Conservation (phyloP, 2,797 vertebrate species). For the Onychomys torridus region DNA sequence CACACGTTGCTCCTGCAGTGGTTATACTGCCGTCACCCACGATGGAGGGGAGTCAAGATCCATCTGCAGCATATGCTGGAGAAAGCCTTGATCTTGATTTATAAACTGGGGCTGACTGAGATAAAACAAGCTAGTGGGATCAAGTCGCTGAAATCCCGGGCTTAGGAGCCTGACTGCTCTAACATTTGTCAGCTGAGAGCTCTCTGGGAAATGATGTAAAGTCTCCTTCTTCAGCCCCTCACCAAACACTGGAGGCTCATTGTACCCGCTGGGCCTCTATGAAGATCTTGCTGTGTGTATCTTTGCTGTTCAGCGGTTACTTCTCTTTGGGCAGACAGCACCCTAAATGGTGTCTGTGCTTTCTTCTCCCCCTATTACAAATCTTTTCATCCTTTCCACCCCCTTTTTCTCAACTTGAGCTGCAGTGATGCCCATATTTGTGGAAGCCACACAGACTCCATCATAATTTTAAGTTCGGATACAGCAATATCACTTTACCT, state of each 20-base stretch:
- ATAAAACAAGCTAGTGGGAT: not conserved
- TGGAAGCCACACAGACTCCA: not conserved
- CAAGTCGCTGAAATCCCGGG: conserved; percentile 14
- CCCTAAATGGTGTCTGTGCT: not conserved
- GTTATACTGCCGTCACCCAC: not conserved
- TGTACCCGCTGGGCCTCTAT: not conserved
- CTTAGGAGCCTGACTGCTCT: not conserved
- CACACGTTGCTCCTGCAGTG: not conserved
- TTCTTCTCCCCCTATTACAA: not conserved
- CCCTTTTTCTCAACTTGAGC: not conserved
- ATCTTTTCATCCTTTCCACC: not conserved
- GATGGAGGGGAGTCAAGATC: not conserved
- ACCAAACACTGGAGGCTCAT: not conserved
- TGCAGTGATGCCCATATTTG: conserved; percentile 7
- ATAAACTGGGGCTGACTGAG: conserved; percentile 22
- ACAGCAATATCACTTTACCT: not conserved
- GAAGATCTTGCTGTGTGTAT: not conserved
- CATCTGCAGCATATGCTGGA: not conserved
- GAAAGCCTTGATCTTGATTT: conserved; percentile 19
- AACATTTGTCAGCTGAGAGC: not conserved
- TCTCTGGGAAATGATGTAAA: not conserved
- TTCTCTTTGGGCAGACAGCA: conserved; percentile 23
- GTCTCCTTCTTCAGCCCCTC: not conserved
- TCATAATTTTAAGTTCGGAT: conserved; percentile 23
- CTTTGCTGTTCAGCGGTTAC: not conserved